These are phyloP conservation scores for Xestia sexstrigata DNA, from an alignment of 2,888 invertebrate genomes.

Conservation along the genomic window DNA sequence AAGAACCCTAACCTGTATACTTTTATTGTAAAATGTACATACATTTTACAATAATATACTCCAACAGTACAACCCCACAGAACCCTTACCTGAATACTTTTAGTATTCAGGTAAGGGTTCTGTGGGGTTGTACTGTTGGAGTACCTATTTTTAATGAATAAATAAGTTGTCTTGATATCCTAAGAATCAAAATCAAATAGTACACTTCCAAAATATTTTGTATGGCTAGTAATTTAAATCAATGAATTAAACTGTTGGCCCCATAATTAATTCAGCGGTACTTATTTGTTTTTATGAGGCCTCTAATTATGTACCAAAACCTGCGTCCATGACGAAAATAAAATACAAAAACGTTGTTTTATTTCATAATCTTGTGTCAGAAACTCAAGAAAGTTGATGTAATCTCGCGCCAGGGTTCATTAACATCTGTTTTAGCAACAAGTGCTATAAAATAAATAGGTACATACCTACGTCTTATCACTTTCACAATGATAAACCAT, in stretches of 20 bases:
- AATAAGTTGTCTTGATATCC: neutral
- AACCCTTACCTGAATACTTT: too few species aligned
- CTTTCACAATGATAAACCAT: constrained; percentile 46
- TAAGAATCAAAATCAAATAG: neutral
- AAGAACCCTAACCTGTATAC: too few species aligned
- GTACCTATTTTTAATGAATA: neutral
- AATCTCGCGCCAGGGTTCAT: constrained; percentile 44
- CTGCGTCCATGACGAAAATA: neutral
- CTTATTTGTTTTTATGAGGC: neutral
- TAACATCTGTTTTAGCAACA: constrained; percentile 50
- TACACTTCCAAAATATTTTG: neutral
- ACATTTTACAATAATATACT: too few species aligned
- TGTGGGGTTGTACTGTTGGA: too few species aligned
- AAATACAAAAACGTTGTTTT: neutral
- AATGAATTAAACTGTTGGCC: neutral
- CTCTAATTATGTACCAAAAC: neutral
- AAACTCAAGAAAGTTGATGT: constrained; percentile 37
- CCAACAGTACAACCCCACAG: too few species aligned
- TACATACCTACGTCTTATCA: constrained; percentile 37
- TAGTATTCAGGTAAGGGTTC: too few species aligned
- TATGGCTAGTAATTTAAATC: neutral
- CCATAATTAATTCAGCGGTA: neutral
- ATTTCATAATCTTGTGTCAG: constrained; percentile 33
- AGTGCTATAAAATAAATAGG: constrained; percentile 2
- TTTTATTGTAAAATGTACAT: too few species aligned